Evolutionary conservation across 37 sponge, comb jelly and placozoan species (phyloP).

Genomic region (Spongilla lacustris): DNA sequence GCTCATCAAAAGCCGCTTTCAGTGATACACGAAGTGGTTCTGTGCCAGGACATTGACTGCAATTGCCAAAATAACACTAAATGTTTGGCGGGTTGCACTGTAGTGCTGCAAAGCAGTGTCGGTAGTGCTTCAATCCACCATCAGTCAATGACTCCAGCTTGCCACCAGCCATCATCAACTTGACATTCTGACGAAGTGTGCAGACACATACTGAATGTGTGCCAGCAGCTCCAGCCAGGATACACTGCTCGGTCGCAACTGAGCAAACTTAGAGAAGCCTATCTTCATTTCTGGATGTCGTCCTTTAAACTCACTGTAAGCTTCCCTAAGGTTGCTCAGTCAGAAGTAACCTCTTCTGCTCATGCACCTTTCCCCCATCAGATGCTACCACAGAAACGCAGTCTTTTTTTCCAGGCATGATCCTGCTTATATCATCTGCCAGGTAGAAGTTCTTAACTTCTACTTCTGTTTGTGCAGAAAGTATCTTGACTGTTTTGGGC

Average conservation of each 20-base stretch:
- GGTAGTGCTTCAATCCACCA: conserved; percentile 20
- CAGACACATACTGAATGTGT: conserved; percentile 74
- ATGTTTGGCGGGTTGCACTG: conserved; percentile 44
- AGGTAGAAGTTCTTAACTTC: conserved; percentile 28
- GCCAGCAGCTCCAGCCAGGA: conserved; percentile 57
- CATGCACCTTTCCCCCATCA: conserved; percentile 1
- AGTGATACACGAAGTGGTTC: neutral
- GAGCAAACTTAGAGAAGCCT: conserved; percentile 65
- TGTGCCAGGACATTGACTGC: too few species aligned
- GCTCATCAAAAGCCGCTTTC: conserved; percentile 18
- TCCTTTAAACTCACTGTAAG: conserved; percentile 34
- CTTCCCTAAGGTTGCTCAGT: conserved; percentile 43
- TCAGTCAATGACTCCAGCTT: neutral
- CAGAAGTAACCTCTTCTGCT: conserved; percentile 52
- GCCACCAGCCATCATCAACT: conserved; percentile 19
- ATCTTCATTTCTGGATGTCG: conserved; percentile 36
- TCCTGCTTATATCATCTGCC: conserved; percentile 36
- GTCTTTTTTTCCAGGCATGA: conserved; percentile 69
- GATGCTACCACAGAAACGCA: conserved; percentile 17
- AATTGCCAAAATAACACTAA: conserved; percentile 33
- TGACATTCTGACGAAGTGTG: conserved; percentile 58
- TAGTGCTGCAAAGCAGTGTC: conserved; percentile 29
- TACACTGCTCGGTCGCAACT: conserved; percentile 53
- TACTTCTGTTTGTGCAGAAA: conserved; percentile 13
- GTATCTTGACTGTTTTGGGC: neutral